Percentiles rank a stretch among this genome's conserved stretches.
These are phyloP conservation scores for Euglossa dilemma DNA, from an alignment of 1,140 invertebrate species.

Conservation along the genomic window DNA sequence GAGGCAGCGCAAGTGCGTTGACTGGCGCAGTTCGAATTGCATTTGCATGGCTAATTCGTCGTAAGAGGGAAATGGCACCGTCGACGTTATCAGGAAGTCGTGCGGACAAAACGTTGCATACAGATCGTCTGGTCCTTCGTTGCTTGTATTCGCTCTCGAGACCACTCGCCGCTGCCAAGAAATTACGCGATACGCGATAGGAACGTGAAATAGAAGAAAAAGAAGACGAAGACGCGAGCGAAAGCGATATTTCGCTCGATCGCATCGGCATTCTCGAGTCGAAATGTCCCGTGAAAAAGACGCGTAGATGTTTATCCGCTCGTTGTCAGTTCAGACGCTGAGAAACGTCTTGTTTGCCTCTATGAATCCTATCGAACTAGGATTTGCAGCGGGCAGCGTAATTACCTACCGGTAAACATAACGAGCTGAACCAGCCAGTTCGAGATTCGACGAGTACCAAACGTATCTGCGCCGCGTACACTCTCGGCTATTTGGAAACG, in stretches of 20 bases:
- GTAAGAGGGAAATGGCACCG: conserved; percentile 65
- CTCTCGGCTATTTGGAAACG: not conserved
- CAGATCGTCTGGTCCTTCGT: conserved; percentile 31
- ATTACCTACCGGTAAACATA: conserved; percentile 5
- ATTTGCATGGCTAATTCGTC: conserved; percentile 67
- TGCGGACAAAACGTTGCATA: conserved; percentile 38
- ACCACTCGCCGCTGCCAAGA: not conserved
- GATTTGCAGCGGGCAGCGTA: not conserved
- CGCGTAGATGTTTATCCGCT: no score
- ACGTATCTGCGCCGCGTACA: not conserved
- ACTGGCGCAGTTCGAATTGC: conserved; percentile 58
- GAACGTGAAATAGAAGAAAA: not conserved
- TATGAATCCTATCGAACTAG: not conserved
- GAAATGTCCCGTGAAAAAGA: no score
- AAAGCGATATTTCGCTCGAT: no score
- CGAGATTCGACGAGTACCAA: not conserved
- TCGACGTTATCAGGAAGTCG: conserved; percentile 61
- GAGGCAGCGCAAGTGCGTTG: conserved; percentile 56
- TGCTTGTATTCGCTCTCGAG: not conserved
- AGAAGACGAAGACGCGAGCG: no score
- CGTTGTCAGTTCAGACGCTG: no score
- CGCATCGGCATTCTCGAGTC: no score
- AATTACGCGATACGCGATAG: not conserved
- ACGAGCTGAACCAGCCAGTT: not conserved
- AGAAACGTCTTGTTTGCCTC: no score